Conservation (phyloP, 2,888 invertebrate species). For the Eupithecia tripunctaria region DNA sequence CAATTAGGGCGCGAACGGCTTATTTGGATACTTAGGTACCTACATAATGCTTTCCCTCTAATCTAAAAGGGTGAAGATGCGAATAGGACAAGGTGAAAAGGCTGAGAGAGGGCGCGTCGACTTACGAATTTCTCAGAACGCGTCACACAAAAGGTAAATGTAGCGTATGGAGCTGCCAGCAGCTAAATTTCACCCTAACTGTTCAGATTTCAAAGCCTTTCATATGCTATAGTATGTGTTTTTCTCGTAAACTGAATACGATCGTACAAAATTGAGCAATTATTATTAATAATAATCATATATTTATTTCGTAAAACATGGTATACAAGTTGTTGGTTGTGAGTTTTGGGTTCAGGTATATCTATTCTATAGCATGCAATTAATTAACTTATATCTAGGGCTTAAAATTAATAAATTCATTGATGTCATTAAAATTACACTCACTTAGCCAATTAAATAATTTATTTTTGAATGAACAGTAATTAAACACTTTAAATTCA, state of each 20-base stretch:
- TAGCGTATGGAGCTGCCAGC: not conserved
- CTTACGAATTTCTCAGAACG: constrained; percentile 16
- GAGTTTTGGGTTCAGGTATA: too few relatives aligned
- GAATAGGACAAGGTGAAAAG: constrained; percentile 3
- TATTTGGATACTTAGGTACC: constrained; percentile 21
- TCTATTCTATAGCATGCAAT: too few relatives aligned
- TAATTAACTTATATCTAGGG: too few relatives aligned
- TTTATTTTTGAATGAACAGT: too few relatives aligned
- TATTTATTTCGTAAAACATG: too few relatives aligned
- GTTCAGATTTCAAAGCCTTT: constrained; percentile 13
- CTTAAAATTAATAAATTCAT: too few relatives aligned
- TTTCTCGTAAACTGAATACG: not conserved
- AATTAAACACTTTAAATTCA: too few relatives aligned
- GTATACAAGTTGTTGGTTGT: too few relatives aligned
- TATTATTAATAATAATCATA: too few relatives aligned
- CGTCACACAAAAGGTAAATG: constrained; percentile 16
- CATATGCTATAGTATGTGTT: not conserved
- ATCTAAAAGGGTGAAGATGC: constrained; percentile 7
- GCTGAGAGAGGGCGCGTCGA: constrained; percentile 5
- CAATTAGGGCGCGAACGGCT: constrained; percentile 52
- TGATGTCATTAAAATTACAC: too few relatives aligned
- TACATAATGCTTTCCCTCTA: not conserved
- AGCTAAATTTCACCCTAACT: constrained; percentile 23
- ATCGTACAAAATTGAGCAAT: not conserved
- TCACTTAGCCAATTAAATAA: too few relatives aligned